phyloP scores from a whole-genome alignment of 1,140 invertebrate species.

The Drosophila mayri region DNA sequence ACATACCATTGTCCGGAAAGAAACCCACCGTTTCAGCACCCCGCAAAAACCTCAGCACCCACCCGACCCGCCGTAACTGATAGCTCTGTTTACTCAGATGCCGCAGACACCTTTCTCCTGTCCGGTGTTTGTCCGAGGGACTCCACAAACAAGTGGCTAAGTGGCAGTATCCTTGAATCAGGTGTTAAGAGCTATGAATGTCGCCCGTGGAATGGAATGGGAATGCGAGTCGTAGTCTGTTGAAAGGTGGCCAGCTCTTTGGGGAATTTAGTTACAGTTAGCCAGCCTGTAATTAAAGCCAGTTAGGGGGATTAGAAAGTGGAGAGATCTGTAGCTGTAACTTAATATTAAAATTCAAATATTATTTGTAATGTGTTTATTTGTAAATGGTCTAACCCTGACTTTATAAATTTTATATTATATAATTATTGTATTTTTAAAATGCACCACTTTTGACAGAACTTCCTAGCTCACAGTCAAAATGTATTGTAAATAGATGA shows the following conservation, averaged over 20 bases:
- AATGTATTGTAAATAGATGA: too few species aligned
- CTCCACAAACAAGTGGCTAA: slow-evolving; percentile 55
- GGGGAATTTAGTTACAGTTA: slow-evolving; percentile 33
- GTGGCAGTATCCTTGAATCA: slow-evolving; percentile 58
- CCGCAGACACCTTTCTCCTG: slow-evolving; percentile 28
- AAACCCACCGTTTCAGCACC: slow-evolving; percentile 7
- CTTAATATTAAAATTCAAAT: neutral
- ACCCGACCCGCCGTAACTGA: slow-evolving; percentile 32
- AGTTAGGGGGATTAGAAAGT: neutral
- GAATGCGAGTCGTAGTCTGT: neutral
- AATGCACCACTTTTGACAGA: neutral
- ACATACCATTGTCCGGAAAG: slow-evolving; percentile 40
- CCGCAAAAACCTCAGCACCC: slow-evolving; percentile 4
- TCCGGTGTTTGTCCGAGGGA: slow-evolving; percentile 16
- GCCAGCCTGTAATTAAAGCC: slow-evolving; percentile 28
- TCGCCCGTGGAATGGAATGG: neutral
- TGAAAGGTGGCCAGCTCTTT: neutral
- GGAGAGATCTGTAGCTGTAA: neutral
- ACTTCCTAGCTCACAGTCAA: neutral
- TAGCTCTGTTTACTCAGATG: slow-evolving; percentile 59
- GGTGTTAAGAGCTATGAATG: slow-evolving; percentile 54
- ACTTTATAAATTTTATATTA: too few species aligned
- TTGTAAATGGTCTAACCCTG: too few species aligned
- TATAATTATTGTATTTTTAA: too few species aligned
- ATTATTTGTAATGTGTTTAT: too few species aligned